Evolutionary conservation across 2,113 vertebrate genomes (phyloP).

Genomic region (Coptodon rendalli): DNA sequence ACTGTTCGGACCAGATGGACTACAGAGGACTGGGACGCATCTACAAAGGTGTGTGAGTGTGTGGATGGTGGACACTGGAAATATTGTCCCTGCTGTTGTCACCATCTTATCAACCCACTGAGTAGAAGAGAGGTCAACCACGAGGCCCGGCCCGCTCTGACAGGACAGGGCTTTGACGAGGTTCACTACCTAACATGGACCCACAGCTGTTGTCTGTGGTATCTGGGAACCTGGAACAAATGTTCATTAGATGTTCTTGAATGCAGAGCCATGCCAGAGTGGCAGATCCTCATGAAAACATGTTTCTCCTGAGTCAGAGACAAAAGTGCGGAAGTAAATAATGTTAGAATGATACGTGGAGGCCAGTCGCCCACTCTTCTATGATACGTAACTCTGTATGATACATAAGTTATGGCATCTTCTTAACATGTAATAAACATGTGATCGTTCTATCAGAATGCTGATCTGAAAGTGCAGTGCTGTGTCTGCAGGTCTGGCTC

Average conservation of each 20-base stretch:
- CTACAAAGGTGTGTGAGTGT: constrained; percentile 76
- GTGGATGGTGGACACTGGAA: not conserved
- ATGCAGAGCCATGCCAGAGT: not conserved
- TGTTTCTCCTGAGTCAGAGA: not conserved
- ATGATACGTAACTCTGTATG: not conserved
- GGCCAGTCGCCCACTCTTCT: not conserved
- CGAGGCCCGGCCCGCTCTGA: not conserved
- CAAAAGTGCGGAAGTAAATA: not conserved
- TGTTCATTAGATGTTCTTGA: not conserved
- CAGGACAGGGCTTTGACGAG: not conserved
- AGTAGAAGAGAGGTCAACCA: not conserved
- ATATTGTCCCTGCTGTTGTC: not conserved
- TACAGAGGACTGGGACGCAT: constrained; percentile 89
- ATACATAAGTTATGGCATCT: rapidly evolving
- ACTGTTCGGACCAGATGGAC: constrained; percentile 94
- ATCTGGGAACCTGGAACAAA: not conserved
- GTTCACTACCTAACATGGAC: not conserved
- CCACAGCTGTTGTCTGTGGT: not conserved
- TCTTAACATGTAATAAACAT: rapidly evolving
- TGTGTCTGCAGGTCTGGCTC: constrained; percentile 78
- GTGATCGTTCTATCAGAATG: not conserved
- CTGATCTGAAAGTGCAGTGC: not conserved
- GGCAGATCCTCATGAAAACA: not conserved
- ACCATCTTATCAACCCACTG: not conserved
- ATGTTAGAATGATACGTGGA: not conserved